Evolutionary conservation across 2,888 invertebrate genomes (phyloP), one percentile per base, ranked within the genome.

Genomic region (Macrosiphum euphorbiae): DNA sequence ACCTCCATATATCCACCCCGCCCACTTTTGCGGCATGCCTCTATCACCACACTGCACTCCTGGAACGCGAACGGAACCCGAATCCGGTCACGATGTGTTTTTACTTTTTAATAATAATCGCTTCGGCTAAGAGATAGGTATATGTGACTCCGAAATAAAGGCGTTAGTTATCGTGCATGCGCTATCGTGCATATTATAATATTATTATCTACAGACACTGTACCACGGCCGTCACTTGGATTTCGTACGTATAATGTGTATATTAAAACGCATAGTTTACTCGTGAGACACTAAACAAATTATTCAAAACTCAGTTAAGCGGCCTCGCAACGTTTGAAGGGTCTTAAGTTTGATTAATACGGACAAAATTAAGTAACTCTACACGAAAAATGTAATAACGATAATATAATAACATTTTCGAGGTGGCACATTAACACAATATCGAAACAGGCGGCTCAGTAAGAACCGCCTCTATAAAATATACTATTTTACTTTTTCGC

Each of bases 81-180:
- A 78, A 78, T 78, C 78, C 55, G 86, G n/a, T 58, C 86, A 91
- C 91, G 78, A 78, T 78, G 35, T 20, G 67, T 78, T 78, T 35
- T 78, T 78, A 78, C 78, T 78, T 78, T 78, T 78, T 78, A 35
- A 78, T 35, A 78, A 35, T 78, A 78, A 35, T 35, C 20, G 35
- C 0, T 78, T 78, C 35, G 20, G 35, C 35, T 35, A 35, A 78
- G 35, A 35, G 78, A 78, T 78, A 35, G 78, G 35, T 78, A 35
- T 78, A 35, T 78, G 35, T 20, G 20, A 78, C 78, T 78, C 35
- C 16, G 35, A 78, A 78, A 35, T 78, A 78, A 78, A 78, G 35
- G 78, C 7, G 78, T 78, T 67, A 78, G 78, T 78, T 67, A 78
- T 78, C 78, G 35, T 78, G 78, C 78, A 78, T 67, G n/a, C n/a